Conservation (phyloP, 2,888 invertebrate species). For the Lasioglossum malachurum region DNA sequence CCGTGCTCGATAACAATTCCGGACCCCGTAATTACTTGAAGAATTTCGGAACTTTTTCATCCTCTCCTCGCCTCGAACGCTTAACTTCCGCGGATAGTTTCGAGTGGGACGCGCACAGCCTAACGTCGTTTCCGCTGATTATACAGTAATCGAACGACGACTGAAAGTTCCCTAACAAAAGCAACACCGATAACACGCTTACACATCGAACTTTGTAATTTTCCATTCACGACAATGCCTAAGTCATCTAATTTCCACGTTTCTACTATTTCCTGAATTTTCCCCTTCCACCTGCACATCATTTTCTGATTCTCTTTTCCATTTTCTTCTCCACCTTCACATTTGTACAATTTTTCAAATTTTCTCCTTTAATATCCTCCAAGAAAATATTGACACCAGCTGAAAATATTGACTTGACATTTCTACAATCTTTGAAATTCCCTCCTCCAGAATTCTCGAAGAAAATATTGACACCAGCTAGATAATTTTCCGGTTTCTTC, state of each 20-base stretch:
- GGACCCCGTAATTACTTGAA: conserved; percentile 41
- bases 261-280: background rate
- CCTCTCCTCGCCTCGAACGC: background rate
- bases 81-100: conserved; percentile 10
- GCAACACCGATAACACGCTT: background rate
- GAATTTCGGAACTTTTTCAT: conserved; percentile 33
- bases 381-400: too few species aligned
- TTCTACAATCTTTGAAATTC: background rate
- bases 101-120: background rate
- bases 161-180: background rate
- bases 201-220: background rate
- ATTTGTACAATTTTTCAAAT: background rate
- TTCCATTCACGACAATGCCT: background rate
- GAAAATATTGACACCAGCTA: background rate
- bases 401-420: background rate
- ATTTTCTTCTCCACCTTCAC: too few species aligned
- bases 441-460: background rate
- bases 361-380: too few species aligned
- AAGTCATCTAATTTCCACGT: background rate
- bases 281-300: too few species aligned
- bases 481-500: background rate
- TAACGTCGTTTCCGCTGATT: background rate
- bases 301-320: too few species aligned
- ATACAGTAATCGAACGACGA: background rate
- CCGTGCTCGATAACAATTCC: conserved; percentile 28